phyloP scores from a whole-genome alignment of 2,797 vertebrate genomes.

The Spatula clypeata region DNA sequence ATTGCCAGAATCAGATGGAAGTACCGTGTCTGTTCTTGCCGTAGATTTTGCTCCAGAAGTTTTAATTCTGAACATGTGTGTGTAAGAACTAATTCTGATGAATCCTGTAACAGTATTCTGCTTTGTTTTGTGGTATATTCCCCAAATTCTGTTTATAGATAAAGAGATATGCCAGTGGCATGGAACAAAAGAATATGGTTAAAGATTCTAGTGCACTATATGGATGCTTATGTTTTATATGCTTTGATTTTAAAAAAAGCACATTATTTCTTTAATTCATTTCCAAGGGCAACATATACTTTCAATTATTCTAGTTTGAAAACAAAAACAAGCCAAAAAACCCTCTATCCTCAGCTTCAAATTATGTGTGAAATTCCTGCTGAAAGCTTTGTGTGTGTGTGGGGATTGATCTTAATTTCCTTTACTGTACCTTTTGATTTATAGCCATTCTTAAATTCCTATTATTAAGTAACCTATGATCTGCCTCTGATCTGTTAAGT shows the following conservation, averaged over 20 bases:
- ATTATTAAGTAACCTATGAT: not conserved
- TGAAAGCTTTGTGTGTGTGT: not conserved
- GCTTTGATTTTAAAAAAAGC: not conserved
- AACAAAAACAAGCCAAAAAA: not conserved
- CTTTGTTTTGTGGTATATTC: not conserved
- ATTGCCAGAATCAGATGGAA: conserved; percentile 14
- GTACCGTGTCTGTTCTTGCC: not conserved
- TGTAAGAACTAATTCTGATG: not conserved
- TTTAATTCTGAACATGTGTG: not conserved
- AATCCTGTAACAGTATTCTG: not conserved
- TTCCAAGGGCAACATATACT: not conserved
- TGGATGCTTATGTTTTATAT: not conserved
- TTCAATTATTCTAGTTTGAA: not conserved
- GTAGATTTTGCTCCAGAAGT: not conserved
- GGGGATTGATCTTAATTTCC: conserved; percentile 20
- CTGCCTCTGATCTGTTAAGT: not conserved
- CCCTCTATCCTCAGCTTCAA: not conserved
- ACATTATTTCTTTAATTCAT: not conserved
- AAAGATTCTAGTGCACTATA: not conserved
- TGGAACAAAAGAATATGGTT: not conserved
- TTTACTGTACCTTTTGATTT: not conserved
- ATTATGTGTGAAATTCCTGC: not conserved
- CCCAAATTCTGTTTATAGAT: not conserved
- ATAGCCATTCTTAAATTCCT: not conserved
- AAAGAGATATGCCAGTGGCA: not conserved